Conservation (phyloP, 2,888 invertebrate genomes). For the Cosmopolites sordidus region DNA sequence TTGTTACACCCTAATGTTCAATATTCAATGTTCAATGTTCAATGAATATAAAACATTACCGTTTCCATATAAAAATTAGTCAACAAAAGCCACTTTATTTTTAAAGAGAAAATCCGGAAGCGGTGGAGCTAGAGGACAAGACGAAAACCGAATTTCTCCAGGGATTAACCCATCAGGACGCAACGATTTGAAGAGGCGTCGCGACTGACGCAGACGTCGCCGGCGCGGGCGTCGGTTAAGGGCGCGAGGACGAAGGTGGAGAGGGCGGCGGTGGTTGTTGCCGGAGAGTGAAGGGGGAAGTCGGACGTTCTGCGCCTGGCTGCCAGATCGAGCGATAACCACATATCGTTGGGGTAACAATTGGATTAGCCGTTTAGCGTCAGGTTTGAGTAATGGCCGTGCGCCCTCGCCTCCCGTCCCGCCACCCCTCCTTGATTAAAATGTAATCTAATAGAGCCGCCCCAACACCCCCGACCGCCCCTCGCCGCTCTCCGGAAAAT, state of each 20-base stretch:
- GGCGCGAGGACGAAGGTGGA: too few species aligned
- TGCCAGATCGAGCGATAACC: slow-evolving; percentile 45
- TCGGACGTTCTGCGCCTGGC: slow-evolving; percentile 5
- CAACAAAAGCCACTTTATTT: too few species aligned
- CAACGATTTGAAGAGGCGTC: slow-evolving; percentile 1
- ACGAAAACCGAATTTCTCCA: too few species aligned
- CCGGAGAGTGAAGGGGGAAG: background rate
- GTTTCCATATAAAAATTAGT: too few species aligned
- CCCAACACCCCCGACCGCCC: slow-evolving; percentile 25
- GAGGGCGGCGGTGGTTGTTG: background rate
- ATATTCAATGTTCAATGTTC: too few species aligned
- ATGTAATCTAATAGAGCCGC: slow-evolving; percentile 52
- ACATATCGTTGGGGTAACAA: slow-evolving; percentile 50
- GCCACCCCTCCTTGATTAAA: slow-evolving; percentile 47
- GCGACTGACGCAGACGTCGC: slow-evolving; percentile 23
- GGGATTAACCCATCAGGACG: too few species aligned
- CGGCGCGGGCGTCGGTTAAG: slow-evolving; percentile 20
- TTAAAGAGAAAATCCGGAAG: too few species aligned
- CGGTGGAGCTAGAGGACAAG: too few species aligned
- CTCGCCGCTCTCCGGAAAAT: slow-evolving; percentile 42
- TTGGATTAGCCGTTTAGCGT: slow-evolving; percentile 51
- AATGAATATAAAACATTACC: too few species aligned
- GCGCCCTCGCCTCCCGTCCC: slow-evolving; percentile 38
- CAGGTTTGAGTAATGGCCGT: slow-evolving; percentile 52
- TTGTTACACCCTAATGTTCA: too few species aligned